Evolutionary conservation across 1,140 invertebrate species (phyloP).

Genomic region (Sarcophaga peregrina): DNA sequence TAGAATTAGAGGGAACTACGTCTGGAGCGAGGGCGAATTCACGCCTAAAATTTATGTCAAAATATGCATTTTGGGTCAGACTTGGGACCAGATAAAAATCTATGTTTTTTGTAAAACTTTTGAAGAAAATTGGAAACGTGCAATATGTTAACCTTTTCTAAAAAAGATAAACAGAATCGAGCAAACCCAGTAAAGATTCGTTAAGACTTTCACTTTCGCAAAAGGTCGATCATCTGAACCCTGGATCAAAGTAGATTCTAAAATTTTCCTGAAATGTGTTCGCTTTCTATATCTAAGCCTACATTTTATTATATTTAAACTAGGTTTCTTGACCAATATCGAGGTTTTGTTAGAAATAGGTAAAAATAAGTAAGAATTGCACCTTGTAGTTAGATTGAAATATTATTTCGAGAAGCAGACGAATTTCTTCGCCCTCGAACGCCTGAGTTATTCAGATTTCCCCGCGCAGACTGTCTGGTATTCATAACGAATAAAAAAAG

Average conservation of each 20-base stretch:
- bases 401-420: neutral
- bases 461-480: too few species aligned
- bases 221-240: conserved; percentile 22
- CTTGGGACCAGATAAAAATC: too few species aligned
- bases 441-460: too few species aligned
- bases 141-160: neutral
- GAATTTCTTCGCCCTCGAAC: too few species aligned
- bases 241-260: neutral
- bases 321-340: neutral
- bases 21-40: too few species aligned
- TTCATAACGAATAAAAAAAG: neutral
- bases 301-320: too few species aligned
- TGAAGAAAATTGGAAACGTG: too few species aligned
- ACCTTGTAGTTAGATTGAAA: neutral
- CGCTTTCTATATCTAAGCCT: neutral
- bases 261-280: too few species aligned
- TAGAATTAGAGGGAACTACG: too few species aligned
- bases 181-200: neutral
- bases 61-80: too few species aligned
- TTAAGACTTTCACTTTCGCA: neutral
- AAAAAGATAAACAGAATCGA: neutral
- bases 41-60: too few species aligned
- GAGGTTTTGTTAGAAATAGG: neutral
- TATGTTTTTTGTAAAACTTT: neutral
- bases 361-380: neutral